Evolutionary conservation across 2,113 vertebrate genomes (phyloP).

Genomic region (Hypanus sabinus): DNA sequence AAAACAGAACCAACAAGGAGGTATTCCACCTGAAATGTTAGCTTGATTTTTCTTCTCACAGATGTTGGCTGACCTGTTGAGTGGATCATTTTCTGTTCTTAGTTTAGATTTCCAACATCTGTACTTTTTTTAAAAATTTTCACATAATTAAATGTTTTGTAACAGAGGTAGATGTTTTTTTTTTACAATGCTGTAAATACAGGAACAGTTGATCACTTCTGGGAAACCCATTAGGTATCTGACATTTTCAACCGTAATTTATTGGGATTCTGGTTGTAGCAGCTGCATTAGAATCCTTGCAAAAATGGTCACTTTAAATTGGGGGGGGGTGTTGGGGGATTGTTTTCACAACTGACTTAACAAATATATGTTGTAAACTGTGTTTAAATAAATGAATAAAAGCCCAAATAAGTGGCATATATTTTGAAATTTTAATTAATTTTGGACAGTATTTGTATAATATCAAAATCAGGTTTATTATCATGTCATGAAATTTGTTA

Average conservation of each 20-base stretch:
- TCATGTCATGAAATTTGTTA: no score
- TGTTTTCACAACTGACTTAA: constrained; percentile 2
- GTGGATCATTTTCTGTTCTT: no score
- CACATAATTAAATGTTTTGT: not conserved
- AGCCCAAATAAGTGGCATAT: not conserved
- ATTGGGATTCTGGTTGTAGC: not conserved
- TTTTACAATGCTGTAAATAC: not conserved
- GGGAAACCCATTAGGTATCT: not conserved
- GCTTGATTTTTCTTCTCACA: no score
- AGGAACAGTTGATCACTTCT: not conserved
- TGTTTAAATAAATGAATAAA: not conserved
- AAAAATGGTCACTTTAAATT: not conserved
- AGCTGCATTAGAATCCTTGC: not conserved
- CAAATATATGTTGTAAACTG: not conserved
- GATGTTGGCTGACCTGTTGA: no score
- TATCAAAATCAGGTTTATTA: not conserved
- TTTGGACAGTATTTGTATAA: not conserved
- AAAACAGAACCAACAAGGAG: no score
- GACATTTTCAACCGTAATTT: not conserved
- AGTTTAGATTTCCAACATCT: no score
- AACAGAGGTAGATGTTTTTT: not conserved
- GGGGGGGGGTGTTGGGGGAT: not conserved
- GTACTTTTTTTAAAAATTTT: no score
- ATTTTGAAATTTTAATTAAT: not conserved
- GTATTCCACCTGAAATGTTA: no score